Percentiles rank a stretch among this genome's conserved stretches.
Evolutionary conservation across 2,113 vertebrate species (phyloP).

Genomic region (Genyomyrus donnyi): DNA sequence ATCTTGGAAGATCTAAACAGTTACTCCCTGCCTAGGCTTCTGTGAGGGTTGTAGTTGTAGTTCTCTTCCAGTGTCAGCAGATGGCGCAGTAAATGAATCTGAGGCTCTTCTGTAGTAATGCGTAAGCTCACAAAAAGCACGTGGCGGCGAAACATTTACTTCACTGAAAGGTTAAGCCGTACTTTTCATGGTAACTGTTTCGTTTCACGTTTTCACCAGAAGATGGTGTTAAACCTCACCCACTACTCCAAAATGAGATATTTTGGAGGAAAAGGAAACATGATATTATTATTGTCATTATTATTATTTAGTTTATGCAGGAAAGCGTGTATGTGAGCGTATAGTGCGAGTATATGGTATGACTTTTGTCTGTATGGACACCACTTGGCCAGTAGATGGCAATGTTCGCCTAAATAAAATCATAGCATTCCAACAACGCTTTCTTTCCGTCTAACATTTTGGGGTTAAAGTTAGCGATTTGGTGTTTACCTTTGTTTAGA

Average conservation of each 20-base stretch:
- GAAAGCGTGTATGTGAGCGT: background rate
- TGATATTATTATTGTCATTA: background rate
- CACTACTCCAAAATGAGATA: background rate
- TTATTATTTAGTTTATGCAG: background rate
- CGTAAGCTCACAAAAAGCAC: background rate
- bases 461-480: background rate
- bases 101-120: background rate
- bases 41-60: background rate
- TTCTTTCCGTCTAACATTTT: background rate
- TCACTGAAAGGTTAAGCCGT: background rate
- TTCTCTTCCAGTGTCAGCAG: background rate
- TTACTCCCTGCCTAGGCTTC: background rate
- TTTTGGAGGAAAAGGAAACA: background rate
- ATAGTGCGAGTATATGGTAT: background rate
- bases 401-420: constrained; percentile 32
- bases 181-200: background rate
- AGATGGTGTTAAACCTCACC: background rate
- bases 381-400: constrained; percentile 47
- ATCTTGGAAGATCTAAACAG: background rate
- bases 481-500: background rate
- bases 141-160: background rate
- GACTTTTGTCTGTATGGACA: background rate
- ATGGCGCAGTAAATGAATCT: background rate
- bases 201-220: background rate
- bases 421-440: background rate